phyloP scores from a whole-genome alignment of 2,113 vertebrate genomes.

The Machaerirhynchus nigripectus region DNA sequence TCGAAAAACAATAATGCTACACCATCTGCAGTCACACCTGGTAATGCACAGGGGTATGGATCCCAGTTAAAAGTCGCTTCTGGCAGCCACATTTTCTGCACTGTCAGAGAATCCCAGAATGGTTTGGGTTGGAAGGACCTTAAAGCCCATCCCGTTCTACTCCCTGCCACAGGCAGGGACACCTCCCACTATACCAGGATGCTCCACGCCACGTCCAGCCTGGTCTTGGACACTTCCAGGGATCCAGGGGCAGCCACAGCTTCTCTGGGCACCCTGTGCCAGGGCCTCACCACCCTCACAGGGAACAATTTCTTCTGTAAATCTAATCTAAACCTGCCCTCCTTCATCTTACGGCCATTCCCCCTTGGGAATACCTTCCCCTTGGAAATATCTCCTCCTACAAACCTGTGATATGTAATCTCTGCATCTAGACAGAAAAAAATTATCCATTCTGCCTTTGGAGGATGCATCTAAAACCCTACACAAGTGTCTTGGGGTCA shows the following conservation, averaged over 20 bases:
- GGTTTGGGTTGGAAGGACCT: background rate
- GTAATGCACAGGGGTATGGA: background rate
- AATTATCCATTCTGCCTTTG: background rate
- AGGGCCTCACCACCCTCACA: background rate
- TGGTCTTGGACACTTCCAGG: background rate
- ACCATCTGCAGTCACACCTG: background rate
- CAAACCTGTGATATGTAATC: background rate
- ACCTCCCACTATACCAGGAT: rapidly evolving
- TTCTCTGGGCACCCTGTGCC: background rate
- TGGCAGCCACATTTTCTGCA: background rate
- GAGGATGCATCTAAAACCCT: background rate
- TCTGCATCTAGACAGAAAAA: background rate
- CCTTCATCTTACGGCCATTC: background rate
- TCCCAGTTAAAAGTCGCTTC: background rate
- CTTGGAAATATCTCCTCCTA: background rate
- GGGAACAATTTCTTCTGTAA: background rate
- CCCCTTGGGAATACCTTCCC: background rate
- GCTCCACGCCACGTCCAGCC: rapidly evolving
- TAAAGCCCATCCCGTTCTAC: rapidly evolving
- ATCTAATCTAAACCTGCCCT: background rate
- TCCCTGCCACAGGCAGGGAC: background rate
- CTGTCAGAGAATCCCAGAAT: background rate
- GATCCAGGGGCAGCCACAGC: background rate
- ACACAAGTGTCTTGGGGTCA: too few species aligned
- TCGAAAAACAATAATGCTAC: background rate